Evolutionary conservation across 2,888 invertebrate genomes (phyloP), one percentile per base, ranked within the genome.

Genomic region (Cerastis leucographa): DNA sequence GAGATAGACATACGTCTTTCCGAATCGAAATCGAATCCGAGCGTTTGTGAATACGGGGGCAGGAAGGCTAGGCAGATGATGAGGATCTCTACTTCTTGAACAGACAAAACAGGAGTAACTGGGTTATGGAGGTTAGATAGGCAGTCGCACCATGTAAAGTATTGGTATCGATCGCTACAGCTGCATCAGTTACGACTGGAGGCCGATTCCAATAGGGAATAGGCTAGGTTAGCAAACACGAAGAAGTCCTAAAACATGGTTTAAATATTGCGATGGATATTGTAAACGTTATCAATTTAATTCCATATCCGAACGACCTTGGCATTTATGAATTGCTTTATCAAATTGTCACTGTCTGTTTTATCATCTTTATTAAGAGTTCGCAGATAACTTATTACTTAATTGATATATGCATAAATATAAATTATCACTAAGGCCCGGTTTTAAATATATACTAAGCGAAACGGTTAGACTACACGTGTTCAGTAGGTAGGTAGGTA

Each of bases 201-300:
- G 14, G 2, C 25, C 25, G 25, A 7, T 14, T 25, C 25, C 56
- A 25, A 25, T 56, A 2, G 14, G 8, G 2, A 14, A 56, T 14
- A 56, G 14, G 12, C 6, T 56, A 25, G 2, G 25, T 17, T 17
- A n/a, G n/a, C n/a, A 19, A 61, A 29, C 35, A 35, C 35, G 29
- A 61, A 9, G 19, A 61, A 19, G 9, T 19, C 19, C 35, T 35
- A 35, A 3, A 9, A 25, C 35, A 35, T 19, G 61, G 19, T 29
- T 35, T 35, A 9, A n/a, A n/a, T n/a, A 35, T 35, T 35, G 3
- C 35, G 35, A 35, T 35, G 35, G 3, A 35, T 35, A 3, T 44
- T 74, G 17, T 17, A 6, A 29, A 75, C 22, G 44, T 64, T 75
- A 75, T 75, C 76, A n/a, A 56, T 65, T 29, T n/a, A 29, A 49